Evolutionary conservation across 2,113 vertebrate genomes (phyloP), one percentile per base, ranked within the genome.

Genomic region (Perca flavescens): DNA sequence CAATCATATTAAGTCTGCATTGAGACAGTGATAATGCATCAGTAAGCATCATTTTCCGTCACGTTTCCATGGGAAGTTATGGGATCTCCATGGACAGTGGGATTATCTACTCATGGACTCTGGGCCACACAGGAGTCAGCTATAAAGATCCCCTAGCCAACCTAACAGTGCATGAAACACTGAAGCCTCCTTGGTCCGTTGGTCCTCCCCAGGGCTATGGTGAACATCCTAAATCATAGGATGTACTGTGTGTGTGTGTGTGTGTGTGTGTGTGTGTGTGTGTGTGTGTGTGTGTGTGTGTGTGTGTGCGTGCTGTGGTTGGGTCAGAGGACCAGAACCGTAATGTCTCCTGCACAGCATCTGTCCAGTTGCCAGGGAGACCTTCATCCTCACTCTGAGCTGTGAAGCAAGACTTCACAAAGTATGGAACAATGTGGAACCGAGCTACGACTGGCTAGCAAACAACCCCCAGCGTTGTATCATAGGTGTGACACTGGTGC

Each of bases 131-230:
- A 86, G 90, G 84, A 90, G 73, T 89, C 83, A 60, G 76, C 83
- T n/a, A 64, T 80, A 81, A 74, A 75, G 79, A 87, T 89, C 71
- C 66, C 56, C 81, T 13, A 84, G 78, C 78, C 68, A 77, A 84
- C 49, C 79, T 92, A 96, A 93, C 87, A 79, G 91, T 86, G 92
- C 91, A 87, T 95, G 95, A 94, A 94, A 93, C 86, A 77, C 80
- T 81, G 65, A 82, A 84, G 83, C 69, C 87, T 88, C 69, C 62
- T 56, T 83, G 84, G 89, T 91, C 88, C 67, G 81, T 66, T 92
- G 87, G 78, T 85, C 77, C 54, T 92, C 92, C 89, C 89, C 36
- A 28, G 86, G 86, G 89, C 72, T 50, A 84, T 62, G 80, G 82
- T 50, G 78, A 89, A 87, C 81, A 87, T 85, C 80, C 79, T 78